Base-by-base conservation (phyloP, 2,888 invertebrate genomes). In the Polydrusus pterygomalis region DNA sequence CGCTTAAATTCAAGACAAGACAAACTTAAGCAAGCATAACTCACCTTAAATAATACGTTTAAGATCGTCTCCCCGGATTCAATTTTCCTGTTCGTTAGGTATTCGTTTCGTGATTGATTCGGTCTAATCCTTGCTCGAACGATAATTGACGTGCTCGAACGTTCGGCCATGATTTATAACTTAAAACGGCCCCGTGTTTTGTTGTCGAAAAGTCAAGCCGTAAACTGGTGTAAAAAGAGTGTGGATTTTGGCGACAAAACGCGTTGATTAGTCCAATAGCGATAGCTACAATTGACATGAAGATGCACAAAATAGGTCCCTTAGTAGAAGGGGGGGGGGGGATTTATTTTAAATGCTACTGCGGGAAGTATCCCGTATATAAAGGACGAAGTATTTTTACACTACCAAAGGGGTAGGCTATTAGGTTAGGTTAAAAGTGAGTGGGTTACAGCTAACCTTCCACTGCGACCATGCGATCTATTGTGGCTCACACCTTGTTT, bases 11-110 rank as follows among this genome's bases (percentile, higher is more conserved):
- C 7, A 34, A 34, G 34, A 34, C 34, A 34, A 34, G 34, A 51
- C 20, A 51, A 20, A 20, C 20, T 13, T 17, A 47, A 15, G 43
- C 43, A 43, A 43, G 17, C n/a, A 47, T 47, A 47, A 47, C 11
- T 10, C 20, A 20, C 20, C 20, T 51, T 40, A 67, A 73, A 67
- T 67, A 67, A 58, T 58, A 56, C 65, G 65, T 73, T 63, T 73
- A 34, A 73, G 63, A 70, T 58, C 67, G 67, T 56, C 30, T 69
- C 20, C 64, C 38, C 51, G 72, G 63, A 68, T 71, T 75, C 69
- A 72, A 75, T 75, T 75, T 75, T 75, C 75, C 62, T 40, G 47
- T 72, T 62, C 60, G 58, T 51, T 72, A 75, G 56, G 51, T 75
- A 64, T 63, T 65, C 34, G 58, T 56, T 47, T 49, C 58, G 75